Evolutionary conservation across 2,113 vertebrate species (phyloP).

Genomic region (human (Homo sapiens)): GRCh38 chr6:54847001-54847500

Average conservation of each 20-base stretch:
- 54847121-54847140: background rate
- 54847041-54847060: background rate
- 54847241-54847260: background rate
- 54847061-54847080: background rate
- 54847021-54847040: too few relatives aligned
- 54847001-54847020: rapidly evolving
- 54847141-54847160: background rate
- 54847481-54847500: background rate
- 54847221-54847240: background rate
- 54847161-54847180: rapidly evolving
- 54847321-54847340: background rate
- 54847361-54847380: background rate
- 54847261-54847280: rapidly evolving
- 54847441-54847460: background rate
- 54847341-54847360: background rate
- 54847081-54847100: background rate
- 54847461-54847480: background rate
- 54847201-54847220: background rate
- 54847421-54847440: background rate
- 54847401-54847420: background rate
- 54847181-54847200: rapidly evolving
- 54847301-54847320: rapidly evolving
- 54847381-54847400: background rate
- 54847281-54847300: too few relatives aligned
- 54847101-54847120: background rate